phyloP scores from a whole-genome alignment of 2,797 vertebrate species.

The Pterois miles region DNA sequence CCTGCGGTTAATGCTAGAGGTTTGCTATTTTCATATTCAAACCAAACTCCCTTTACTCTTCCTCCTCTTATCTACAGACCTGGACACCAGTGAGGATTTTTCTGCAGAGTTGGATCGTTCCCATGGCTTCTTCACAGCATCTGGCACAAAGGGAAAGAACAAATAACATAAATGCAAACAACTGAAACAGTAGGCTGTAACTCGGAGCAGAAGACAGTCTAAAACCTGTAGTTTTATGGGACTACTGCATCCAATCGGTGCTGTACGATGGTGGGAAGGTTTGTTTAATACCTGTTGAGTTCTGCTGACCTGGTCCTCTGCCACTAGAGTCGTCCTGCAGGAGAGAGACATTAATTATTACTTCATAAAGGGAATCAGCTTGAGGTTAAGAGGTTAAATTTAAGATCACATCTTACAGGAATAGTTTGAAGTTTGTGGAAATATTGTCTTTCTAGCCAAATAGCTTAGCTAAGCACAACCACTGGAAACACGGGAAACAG shows the following conservation, averaged over 20 bases:
- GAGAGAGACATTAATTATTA: background rate
- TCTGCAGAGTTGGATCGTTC: conserved; percentile 97
- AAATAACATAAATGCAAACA: background rate
- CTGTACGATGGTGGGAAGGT: background rate
- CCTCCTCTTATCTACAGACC: conserved; percentile 79
- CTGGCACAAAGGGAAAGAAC: conserved; percentile 66
- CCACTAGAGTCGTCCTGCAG: conserved; percentile 89
- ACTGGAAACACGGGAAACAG: background rate
- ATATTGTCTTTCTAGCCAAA: background rate
- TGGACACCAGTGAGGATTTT: conserved; percentile 93
- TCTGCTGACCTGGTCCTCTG: conserved; percentile 84
- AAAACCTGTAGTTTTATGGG: background rate
- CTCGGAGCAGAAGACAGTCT: background rate
- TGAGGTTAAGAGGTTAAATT: background rate
- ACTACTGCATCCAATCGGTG: background rate
- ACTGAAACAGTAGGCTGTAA: background rate
- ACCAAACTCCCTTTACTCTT: background rate
- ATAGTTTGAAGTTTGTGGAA: background rate
- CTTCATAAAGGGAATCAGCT: background rate
- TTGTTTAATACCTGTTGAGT: conserved; percentile 85
- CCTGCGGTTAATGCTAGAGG: background rate
- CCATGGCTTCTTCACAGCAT: conserved; percentile 97
- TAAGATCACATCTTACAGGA: background rate
- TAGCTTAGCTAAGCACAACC: background rate
- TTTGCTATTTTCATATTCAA: background rate